Evolutionary conservation across 1,140 invertebrate genomes (phyloP), one percentile per base, ranked within the genome.

Genomic region (Drosophila ercepeae): DNA sequence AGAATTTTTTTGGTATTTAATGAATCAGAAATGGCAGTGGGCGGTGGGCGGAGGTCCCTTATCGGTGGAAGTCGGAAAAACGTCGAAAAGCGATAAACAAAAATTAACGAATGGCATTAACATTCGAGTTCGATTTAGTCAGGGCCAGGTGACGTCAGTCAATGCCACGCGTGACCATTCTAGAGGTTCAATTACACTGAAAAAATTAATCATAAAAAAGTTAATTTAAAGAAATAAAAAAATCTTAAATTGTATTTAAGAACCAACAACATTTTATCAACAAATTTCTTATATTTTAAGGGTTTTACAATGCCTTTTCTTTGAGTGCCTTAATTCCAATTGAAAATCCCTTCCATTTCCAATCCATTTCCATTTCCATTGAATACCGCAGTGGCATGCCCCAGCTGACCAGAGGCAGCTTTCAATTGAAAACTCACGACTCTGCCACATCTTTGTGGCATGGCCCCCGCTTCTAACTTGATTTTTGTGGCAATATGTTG

Each of bases 101-200:
- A 32, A 8, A n/a, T n/a, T n/a, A n/a, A n/a, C n/a, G n/a, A 32
- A 21, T 32, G 25, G 25, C 51, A 29, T 82, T 64, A 52, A 74
- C 73, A 73, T 52, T 52, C 4, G 8, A 11, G 41, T 46, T 83
- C 32, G 75, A 78, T 84, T 75, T 59, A 71, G 65, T 78, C 78
- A 79, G 53, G 49, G 63, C 13, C 63, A 34, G 46, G 19, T 67
- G 60, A 29, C 21, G 65, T 78, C 72, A 79, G 65, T 78, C 72
- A 79, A 60, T 55, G 46, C 25, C 78, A 63, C 46, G 60, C 39
- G 39, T 71, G 52, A 71, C 34, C 34, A 65, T 13, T 49, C 18
- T 27, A n/a, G 1, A 27, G 1, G 1, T 21, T 21, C 6, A 5
- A 9, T 11, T 25, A 53, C 0, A 54, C 11, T 19, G 3, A 27